These are phyloP conservation scores for Patella caerulea DNA, from an alignment of 2,888 invertebrate species.

Conservation along the genomic window DNA sequence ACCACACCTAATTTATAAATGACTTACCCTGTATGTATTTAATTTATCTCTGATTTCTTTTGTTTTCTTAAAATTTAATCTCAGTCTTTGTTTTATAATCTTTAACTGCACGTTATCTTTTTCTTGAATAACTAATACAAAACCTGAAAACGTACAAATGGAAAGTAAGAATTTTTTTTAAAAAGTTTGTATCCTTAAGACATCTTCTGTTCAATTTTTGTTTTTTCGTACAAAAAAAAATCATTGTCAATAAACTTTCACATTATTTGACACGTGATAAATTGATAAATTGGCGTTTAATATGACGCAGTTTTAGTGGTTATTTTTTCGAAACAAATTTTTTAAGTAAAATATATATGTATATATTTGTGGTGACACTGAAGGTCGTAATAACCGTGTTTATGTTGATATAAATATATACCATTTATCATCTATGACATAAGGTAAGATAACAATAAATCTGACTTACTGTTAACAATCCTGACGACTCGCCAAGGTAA, in stretches of 20 bases:
- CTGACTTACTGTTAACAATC: constrained; percentile 63
- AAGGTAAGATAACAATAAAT: not conserved
- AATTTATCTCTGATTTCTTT: constrained; percentile 55
- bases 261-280: too few species aligned
- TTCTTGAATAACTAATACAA: constrained; percentile 65
- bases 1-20: constrained; percentile 12
- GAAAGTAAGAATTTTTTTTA: too few species aligned
- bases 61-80: constrained; percentile 51
- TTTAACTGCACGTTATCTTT: constrained; percentile 62
- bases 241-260: too few species aligned
- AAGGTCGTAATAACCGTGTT: too few species aligned
- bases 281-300: too few species aligned
- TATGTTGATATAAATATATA: not conserved
- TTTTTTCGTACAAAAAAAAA: too few species aligned
- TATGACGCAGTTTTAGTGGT: not conserved
- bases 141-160: constrained; percentile 46
- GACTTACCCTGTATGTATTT: constrained; percentile 56
- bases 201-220: too few species aligned
- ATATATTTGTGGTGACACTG: too few species aligned
- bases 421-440: not conserved
- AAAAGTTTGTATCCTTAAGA: too few species aligned
- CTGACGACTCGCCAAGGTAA: constrained; percentile 65
- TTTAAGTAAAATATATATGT: too few species aligned
- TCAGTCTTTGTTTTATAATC: constrained; percentile 58
- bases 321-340: not conserved